Evolutionary conservation across 2,113 vertebrate genomes (phyloP).

Genomic region (Ciconia maguari): DNA sequence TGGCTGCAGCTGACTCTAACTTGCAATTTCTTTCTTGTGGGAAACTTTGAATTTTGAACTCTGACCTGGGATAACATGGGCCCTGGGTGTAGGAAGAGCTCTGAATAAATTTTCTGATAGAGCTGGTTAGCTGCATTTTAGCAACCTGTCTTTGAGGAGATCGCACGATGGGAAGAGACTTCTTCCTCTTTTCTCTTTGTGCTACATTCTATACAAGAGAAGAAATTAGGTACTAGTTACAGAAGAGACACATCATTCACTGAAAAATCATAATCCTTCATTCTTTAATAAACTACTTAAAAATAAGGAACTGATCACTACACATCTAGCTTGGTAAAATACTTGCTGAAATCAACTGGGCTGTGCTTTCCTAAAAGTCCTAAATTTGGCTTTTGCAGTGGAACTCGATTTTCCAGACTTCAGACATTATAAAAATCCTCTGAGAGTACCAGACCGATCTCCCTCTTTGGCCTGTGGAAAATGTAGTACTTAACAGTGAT

Average conservation of each 20-base stretch:
- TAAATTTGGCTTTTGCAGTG: not conserved
- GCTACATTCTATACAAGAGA: not conserved
- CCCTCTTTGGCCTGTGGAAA: not conserved
- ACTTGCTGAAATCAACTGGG: not conserved
- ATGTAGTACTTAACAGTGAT: not conserved
- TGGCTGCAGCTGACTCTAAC: not conserved
- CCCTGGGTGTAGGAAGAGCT: not conserved
- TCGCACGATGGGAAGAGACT: not conserved
- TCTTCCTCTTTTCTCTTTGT: not conserved
- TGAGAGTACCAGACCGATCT: not conserved
- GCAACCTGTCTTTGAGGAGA: not conserved
- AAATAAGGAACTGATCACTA: not conserved
- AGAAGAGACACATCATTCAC: not conserved
- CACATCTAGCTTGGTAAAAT: not conserved
- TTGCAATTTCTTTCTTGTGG: not conserved
- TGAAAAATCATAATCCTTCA: not conserved
- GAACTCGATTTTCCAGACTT: not conserved
- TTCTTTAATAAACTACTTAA: not conserved
- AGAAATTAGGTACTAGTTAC: not conserved
- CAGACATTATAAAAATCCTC: not conserved
- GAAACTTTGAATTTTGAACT: not conserved
- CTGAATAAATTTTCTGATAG: not conserved
- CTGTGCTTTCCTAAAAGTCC: not conserved
- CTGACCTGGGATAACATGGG: not conserved
- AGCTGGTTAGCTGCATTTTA: not conserved